Conservation (phyloP, 2,888 invertebrate genomes). For the Tenthredo distinguenda region DNA sequence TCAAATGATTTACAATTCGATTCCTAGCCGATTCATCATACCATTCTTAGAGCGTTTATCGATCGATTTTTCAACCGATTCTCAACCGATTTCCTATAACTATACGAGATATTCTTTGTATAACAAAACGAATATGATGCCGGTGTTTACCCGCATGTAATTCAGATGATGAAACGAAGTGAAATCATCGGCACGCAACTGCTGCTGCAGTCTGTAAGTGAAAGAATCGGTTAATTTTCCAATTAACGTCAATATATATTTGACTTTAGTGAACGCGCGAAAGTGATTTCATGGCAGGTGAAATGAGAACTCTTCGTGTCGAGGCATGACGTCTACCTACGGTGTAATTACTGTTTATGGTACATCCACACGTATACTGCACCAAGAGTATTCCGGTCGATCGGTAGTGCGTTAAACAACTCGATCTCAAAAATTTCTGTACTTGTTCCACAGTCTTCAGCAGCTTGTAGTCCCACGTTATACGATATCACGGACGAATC, state of each 20-base stretch:
- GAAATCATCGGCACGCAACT: constrained; percentile 47
- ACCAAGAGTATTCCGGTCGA: background rate
- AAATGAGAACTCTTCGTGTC: constrained; percentile 29
- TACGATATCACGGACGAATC: background rate
- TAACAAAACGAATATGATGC: background rate
- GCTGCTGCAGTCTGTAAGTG: background rate
- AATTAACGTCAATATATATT: constrained; percentile 51
- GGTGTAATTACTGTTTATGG: constrained; percentile 13
- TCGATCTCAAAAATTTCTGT: background rate
- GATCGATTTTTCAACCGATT: background rate
- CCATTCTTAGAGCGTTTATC: background rate
- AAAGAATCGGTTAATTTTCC: constrained; percentile 41
- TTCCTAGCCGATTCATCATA: background rate
- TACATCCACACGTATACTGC: background rate
- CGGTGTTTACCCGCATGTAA: constrained; percentile 35
- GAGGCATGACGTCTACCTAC: background rate
- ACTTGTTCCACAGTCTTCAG: background rate
- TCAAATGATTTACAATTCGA: background rate
- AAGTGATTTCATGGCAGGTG: constrained; percentile 50
- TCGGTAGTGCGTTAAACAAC: background rate
- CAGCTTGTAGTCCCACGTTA: background rate
- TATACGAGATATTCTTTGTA: background rate
- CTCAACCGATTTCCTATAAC: background rate
- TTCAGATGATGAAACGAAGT: constrained; percentile 21
- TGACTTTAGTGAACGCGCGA: constrained; percentile 46